A percentile compares a stretch with the other conserved stretches of the same genome.
Conservation (phyloP, 2,888 invertebrate species). For the Sinhomidia bicolor region DNA sequence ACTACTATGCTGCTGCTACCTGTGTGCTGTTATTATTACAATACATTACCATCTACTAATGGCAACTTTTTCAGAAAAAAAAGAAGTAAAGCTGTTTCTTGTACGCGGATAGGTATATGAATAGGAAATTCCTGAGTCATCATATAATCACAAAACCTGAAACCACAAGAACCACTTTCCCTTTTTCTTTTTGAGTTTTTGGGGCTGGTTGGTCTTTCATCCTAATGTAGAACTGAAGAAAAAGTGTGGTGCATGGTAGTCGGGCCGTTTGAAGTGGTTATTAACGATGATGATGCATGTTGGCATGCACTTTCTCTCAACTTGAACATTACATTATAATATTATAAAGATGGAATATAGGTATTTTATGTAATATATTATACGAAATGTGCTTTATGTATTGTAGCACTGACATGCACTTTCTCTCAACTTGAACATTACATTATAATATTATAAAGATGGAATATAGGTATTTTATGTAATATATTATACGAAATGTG, state of each 20-base stretch:
- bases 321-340: too few relatives aligned
- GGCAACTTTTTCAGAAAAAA: neutral
- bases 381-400: neutral
- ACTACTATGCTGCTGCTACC: neutral
- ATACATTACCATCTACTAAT: neutral
- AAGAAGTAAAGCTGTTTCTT: neutral
- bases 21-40: neutral
- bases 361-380: too few relatives aligned
- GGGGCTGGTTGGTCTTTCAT: neutral
- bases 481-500: too few relatives aligned
- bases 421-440: neutral
- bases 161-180: slow-evolving; percentile 35
- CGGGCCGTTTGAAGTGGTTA: neutral
- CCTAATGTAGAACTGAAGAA: neutral
- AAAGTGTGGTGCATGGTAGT: neutral
- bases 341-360: neutral
- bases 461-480: too few relatives aligned
- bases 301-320: neutral
- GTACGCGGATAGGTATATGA: neutral
- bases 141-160: slow-evolving; percentile 21
- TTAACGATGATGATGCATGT: slow-evolving; percentile 31
- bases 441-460: too few relatives aligned
- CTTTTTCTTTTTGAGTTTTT: neutral
- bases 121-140: slow-evolving; percentile 26
- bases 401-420: neutral